Percentiles rank a stretch among this genome's conserved stretches.
These are phyloP conservation scores for Gastrophysa polygoni DNA, from an alignment of 2,888 invertebrate species.

Conservation along the genomic window DNA sequence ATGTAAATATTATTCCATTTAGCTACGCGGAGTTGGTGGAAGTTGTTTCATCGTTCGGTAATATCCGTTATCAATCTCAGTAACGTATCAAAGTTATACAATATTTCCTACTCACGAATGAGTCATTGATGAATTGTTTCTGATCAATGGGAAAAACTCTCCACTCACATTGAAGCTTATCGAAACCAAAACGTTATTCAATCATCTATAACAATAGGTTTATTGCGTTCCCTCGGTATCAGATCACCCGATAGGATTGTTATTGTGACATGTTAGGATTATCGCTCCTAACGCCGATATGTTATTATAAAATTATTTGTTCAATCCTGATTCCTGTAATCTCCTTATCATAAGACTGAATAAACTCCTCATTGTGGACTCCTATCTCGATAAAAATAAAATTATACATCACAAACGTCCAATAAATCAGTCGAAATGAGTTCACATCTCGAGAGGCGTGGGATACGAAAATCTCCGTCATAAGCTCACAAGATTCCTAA, in stretches of 20 bases:
- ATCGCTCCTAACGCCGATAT: conserved; percentile 18
- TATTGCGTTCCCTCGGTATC: background rate
- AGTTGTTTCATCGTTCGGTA: background rate
- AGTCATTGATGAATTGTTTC: too few species aligned
- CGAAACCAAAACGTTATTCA: background rate
- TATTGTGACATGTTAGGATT: conserved; percentile 28
- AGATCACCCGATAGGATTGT: conserved; percentile 24
- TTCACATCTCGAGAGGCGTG: too few species aligned
- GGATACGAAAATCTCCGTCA: too few species aligned
- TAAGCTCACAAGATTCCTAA: too few species aligned
- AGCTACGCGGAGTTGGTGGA: conserved; percentile 37
- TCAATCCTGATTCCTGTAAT: conserved; percentile 6
- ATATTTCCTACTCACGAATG: too few species aligned
- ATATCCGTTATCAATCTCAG: background rate
- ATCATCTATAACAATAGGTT: too few species aligned
- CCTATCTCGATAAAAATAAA: background rate
- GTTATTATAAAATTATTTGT: conserved; percentile 21
- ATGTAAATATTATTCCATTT: conserved; percentile 51
- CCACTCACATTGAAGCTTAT: background rate
- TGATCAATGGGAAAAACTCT: background rate
- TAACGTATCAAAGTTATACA: background rate
- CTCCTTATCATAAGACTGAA: too few species aligned
- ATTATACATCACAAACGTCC: background rate
- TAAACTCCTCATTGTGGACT: too few species aligned
- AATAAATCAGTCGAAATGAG: too few species aligned